Conservation (phyloP, 2,113 vertebrate species). For the Coptodon rendalli region DNA sequence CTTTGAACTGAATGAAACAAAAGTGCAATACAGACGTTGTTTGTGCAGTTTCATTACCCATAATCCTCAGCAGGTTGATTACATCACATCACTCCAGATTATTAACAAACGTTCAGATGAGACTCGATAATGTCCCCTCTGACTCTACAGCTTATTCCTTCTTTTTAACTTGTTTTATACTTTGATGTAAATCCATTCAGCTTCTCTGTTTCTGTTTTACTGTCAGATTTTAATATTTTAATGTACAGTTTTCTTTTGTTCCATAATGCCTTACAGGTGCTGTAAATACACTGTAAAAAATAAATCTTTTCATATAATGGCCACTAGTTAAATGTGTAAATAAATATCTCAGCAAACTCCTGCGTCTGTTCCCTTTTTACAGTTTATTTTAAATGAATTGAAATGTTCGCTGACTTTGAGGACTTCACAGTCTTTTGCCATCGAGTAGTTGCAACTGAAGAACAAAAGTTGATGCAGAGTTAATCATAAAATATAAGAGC, state of each 20-base stretch:
- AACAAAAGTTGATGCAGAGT: background rate
- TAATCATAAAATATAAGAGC: background rate
- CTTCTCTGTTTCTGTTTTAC: background rate
- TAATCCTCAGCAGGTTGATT: background rate
- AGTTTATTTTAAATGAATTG: rapidly evolving
- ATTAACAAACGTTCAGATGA: background rate
- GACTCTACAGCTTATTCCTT: background rate
- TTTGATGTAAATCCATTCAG: background rate
- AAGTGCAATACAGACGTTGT: constrained; percentile 8
- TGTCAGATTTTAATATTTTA: background rate
- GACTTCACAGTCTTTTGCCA: background rate
- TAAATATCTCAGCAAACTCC: constrained; percentile 49
- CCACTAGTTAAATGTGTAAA: constrained; percentile 62
- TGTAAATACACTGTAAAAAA: constrained; percentile 64
- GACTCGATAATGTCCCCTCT: rapidly evolving
- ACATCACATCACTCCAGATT: background rate
- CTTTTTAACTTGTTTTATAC: background rate
- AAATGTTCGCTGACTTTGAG: background rate
- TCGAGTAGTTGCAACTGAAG: rapidly evolving
- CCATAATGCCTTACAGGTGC: constrained; percentile 47
- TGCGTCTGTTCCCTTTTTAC: background rate
- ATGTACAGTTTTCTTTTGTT: constrained; percentile 34
- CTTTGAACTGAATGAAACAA: background rate
- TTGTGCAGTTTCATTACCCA: background rate
- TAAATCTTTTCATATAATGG: constrained; percentile 52